Evolutionary conservation across 2,113 vertebrate genomes (phyloP), one percentile per base, ranked within the genome.

Genomic region (Pterocles gutturalis): DNA sequence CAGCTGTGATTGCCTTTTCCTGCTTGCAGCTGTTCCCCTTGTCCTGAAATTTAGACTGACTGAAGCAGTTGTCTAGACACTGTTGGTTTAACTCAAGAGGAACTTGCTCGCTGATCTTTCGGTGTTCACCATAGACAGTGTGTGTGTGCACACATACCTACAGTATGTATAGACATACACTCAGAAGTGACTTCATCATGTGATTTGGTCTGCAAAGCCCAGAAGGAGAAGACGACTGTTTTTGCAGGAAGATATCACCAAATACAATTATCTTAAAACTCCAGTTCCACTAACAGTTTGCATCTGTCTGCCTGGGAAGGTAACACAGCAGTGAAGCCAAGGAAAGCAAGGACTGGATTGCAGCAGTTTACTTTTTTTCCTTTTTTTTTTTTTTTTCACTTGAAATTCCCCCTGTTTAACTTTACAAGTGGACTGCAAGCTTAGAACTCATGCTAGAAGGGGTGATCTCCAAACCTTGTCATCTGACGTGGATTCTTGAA

Each of bases 11-110:
- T 94, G 51, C 41, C 51, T 94, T 94, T 41, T 79, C 69, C 77
- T 95, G 72, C 48, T 84, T 85, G 84, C 95, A 96, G 93, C 93
- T 97, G 83, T 96, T 97, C 69, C 34, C 19, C n/a, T 93, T 92
- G 93, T 79, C 84, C 93, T 95, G 36, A 90, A 64, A 62, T 89
- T 65, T 66, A 76, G 90, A 75, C 83, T 91, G 86, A 70, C 65
- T n/a, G 70, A 87, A 96, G 79, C 87, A 92, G 89, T 96, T 95
- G 72, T 94, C 69, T 87, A 87, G 95, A 89, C 36, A 33, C 21
- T 4, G 2, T 84, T 95, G 45, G 28, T 96, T 95, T 94, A 89
- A 84, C 89, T 87, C 79, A 84, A 57, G 89, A 57, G 69, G 57
- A 96, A 54, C 84, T 93, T 87, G 54, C 78, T 90, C 67, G 17